Evolutionary conservation across 2,888 invertebrate genomes (phyloP).

Genomic region (Autographa pulchrina): DNA sequence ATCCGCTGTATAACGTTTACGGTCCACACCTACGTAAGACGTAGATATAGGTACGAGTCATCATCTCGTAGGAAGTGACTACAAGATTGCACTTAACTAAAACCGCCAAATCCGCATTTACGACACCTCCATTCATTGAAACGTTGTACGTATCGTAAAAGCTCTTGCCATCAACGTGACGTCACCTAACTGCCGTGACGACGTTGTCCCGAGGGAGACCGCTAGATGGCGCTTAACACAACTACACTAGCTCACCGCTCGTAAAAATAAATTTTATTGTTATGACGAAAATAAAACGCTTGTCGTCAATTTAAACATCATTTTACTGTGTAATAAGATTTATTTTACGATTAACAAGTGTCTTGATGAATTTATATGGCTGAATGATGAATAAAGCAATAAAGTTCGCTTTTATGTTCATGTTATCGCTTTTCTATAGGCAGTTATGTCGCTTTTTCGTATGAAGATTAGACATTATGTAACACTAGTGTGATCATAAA

Average conservation of each 20-base stretch:
- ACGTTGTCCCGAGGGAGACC: slow-evolving; percentile 69
- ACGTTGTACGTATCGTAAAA: slow-evolving; percentile 79
- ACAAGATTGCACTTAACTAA: slow-evolving; percentile 48
- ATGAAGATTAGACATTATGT: slow-evolving; percentile 70
- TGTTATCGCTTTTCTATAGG: slow-evolving; percentile 86
- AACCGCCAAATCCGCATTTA: slow-evolving; percentile 78
- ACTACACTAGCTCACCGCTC: slow-evolving; percentile 73
- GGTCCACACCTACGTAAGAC: too few relatives aligned
- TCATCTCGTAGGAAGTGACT: slow-evolving; percentile 27
- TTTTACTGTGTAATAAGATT: slow-evolving; percentile 89
- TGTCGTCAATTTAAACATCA: slow-evolving; percentile 89
- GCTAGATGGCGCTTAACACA: slow-evolving; percentile 82
- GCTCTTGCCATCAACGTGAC: slow-evolving; percentile 74
- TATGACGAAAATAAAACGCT: slow-evolving; percentile 90
- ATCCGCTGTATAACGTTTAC: too few relatives aligned
- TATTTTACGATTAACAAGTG: slow-evolving; percentile 89
- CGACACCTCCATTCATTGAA: slow-evolving; percentile 80
- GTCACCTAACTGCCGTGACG: slow-evolving; percentile 69
- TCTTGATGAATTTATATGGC: slow-evolving; percentile 88
- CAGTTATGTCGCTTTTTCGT: slow-evolving; percentile 80
- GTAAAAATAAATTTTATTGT: slow-evolving; percentile 90
- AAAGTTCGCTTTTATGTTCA: slow-evolving; percentile 84
- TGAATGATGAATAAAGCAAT: slow-evolving; percentile 88
- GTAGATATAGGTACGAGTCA: neutral
- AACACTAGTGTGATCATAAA: slow-evolving; percentile 73